Base-by-base conservation (phyloP, 1,140 invertebrate species). In the Drosophila azteca region DNA sequence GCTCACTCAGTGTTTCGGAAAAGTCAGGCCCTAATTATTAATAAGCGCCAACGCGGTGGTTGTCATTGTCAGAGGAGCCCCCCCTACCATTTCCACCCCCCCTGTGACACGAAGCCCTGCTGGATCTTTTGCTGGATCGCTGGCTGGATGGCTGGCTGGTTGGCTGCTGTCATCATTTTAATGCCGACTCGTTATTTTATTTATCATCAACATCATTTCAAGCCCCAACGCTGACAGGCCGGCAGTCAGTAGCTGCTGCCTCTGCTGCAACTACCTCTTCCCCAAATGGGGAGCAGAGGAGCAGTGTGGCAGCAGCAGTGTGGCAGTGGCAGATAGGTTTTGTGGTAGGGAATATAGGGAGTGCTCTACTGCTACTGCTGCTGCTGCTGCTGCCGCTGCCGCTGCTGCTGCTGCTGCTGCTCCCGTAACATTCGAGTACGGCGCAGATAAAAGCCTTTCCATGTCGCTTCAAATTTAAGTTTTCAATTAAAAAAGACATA, bases 401-500 rank as follows among this genome's bases (percentile, higher is more conserved):
- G 63, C 77, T 39, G 35, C 48, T 65, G 17, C 17, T 53, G 17
- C 17, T 53, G 52, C 48, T 65, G 63, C 77, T 39, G 35, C 48
- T 65, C 63, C 77, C 65, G 77, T 79, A 79, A 65, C 77, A 76
- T 78, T 64, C 11, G 59, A 66, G 63, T 81, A 81, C 82, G 83
- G 84, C 65, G 65, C 79, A 79, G 83, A 88, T 88, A 88, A 88
- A 88, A 88, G 83, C 83, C 83, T 88, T 88, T 88, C 79, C 83
- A 88, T 88, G 83, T 88, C 83, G 83, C 84, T 88, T 89, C 79
- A 88, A 88, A 88, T 88, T 88, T 88, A 88, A 88, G 83, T 88
- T 88, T 88, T 88, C 83, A 88, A 88, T 88, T 88, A 88, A 88
- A 88, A 88, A 88, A 88, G 83, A 88, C 83, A 88, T 88, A 83